These are phyloP conservation scores for Amphipoea lucens DNA, from an alignment of 2,888 invertebrate genomes.

Conservation along the genomic window DNA sequence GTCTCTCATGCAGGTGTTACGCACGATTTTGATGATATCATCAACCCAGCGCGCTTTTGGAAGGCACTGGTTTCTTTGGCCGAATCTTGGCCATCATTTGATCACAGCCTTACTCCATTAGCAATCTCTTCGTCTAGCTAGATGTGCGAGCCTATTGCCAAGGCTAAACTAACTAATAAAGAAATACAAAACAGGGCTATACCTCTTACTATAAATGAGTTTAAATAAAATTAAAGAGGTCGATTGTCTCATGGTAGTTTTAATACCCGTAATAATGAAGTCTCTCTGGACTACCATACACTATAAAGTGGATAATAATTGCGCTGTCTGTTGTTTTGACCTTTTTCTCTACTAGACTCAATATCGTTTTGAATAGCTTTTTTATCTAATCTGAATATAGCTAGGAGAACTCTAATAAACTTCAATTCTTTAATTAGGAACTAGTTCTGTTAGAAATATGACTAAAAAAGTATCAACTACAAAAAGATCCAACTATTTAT, in stretches of 20 bases:
- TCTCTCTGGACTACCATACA: background rate
- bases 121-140: too few relatives aligned
- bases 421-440: background rate
- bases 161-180: background rate
- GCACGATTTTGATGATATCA: too few relatives aligned
- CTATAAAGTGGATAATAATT: background rate
- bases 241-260: background rate
- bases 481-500: background rate
- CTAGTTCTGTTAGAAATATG: background rate
- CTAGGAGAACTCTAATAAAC: background rate
- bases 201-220: background rate
- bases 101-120: too few relatives aligned
- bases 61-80: too few relatives aligned
- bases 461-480: background rate
- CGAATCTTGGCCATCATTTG: too few relatives aligned
- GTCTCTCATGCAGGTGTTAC: too few relatives aligned
- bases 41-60: too few relatives aligned
- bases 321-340: background rate
- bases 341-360: background rate
- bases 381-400: background rate
- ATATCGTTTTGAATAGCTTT: background rate
- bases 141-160: too few relatives aligned
- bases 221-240: background rate
- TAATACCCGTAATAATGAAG: background rate
- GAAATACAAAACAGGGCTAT: background rate